Base-by-base conservation (phyloP, 2,888 invertebrate species). In the Stenichneumon culpator region DNA sequence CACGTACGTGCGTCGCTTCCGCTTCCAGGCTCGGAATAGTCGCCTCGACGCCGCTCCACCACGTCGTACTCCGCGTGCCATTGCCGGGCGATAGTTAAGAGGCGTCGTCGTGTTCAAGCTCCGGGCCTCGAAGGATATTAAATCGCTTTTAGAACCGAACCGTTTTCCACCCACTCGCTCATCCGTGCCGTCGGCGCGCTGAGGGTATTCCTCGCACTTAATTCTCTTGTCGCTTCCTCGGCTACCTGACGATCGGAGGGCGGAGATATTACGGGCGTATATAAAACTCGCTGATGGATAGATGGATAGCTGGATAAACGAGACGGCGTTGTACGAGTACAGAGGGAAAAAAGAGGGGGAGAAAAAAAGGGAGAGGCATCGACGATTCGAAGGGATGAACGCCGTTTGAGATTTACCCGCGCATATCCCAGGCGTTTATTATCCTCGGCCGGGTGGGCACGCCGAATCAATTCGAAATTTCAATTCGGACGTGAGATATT, bases 1-100 rank as follows among this genome's bases (percentile, higher is more conserved):
- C 84, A 83, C 79, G 83, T 86, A 86, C 87, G 87, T 87, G 87
- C 81, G 86, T 81, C 83, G 83, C 78, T 83, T 82, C 82, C 79
- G 82, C 79, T 82, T 73, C 67, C 75, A 79, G 75, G 85, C 77
- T 52, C 25, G 75, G 74, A 16, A 50, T 69, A 74, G 79, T 65
- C 22, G 39, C 52, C 68, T 22, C 52, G 36, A 19, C 36, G 54
- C 50, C 39, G 22, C 54, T 47, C 52, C 19, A 39, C 7, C n/a
- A 36, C 65, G n/a, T 36, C 54, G 19, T 57, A 36, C 69, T 7
- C 50, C 19, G 4, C 16, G 47, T 50, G 25, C 25, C 69, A 52
- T 69, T 65, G 50, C 69, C 44, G 52, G 14, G 32, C 60, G 79
- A 82, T 85, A 85, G 85, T 85, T 80, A 82, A 85, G 60, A 60